phyloP scores from a whole-genome alignment of 2,888 invertebrate genomes.

The Liodrosophila aerea region DNA sequence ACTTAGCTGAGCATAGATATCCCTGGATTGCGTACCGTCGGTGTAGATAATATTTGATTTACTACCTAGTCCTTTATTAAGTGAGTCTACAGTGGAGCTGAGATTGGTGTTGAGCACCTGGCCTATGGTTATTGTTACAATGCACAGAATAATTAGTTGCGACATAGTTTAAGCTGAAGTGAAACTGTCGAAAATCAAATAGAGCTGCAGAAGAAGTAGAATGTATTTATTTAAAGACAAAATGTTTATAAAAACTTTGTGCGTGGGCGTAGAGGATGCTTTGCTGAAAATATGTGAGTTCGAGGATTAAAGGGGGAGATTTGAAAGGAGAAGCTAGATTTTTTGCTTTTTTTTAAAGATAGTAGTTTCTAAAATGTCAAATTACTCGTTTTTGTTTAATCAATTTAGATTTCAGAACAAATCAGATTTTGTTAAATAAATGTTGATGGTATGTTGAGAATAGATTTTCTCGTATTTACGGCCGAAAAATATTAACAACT shows the following conservation, averaged over 20 bases:
- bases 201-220: conserved; percentile 22
- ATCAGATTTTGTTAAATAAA: too few relatives aligned
- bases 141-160: conserved; percentile 8
- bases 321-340: too few relatives aligned
- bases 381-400: too few relatives aligned
- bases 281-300: too few relatives aligned
- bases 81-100: conserved; percentile 13
- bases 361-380: too few relatives aligned
- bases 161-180: conserved; percentile 17
- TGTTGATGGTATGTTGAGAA: too few relatives aligned
- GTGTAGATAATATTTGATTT: conserved; percentile 40
- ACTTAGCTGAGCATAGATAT: conserved; percentile 13
- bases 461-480: too few relatives aligned
- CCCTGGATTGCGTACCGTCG: background rate
- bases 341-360: too few relatives aligned
- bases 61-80: conserved; percentile 30
- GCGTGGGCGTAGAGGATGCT: too few relatives aligned
- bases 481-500: too few relatives aligned
- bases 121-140: conserved; percentile 4
- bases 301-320: too few relatives aligned
- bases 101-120: conserved; percentile 3
- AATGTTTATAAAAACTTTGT: background rate
- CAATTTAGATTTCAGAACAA: too few relatives aligned
- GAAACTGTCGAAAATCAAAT: background rate
- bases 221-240: background rate